Base-by-base conservation (phyloP, 2,888 invertebrate genomes). In the Napeogenes sylphis region DNA sequence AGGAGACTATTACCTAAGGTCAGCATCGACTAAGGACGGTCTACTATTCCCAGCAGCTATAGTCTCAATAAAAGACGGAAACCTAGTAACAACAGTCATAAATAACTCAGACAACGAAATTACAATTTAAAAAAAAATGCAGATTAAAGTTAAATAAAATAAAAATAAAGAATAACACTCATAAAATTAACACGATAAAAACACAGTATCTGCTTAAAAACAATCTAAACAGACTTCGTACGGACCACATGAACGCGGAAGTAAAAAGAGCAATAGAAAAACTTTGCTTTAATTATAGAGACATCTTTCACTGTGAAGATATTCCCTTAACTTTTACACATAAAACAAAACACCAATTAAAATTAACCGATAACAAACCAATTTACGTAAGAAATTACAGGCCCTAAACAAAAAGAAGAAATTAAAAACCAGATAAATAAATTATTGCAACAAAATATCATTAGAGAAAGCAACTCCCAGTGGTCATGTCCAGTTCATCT, bases 401-500 rank as follows among this genome's bases (percentile, higher is more conserved):
- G 56, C n/a, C 65, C 58, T 2, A 45, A 14, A 2, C 57, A 64
- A 60, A 55, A 33, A 2, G 45, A 64, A 30, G 70, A 71, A 63
- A 69, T 70, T 32, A 65, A 68, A 42, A 59, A 38, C 30, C 69
- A 70, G 58, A 64, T 71, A 10, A 62, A 70, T 21, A 68, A 72
- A 62, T 30, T 71, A n/a, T 63, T 71, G 53, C 4, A 67, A 5
- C 63, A 70, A 10, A 67, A 71, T 45, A 57, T 69, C 2, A 69
- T 71, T 13, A 58, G 59, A 55, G 59, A 62, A 55, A 55, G 38
- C 12, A 6, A 42, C 21, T 71, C 71, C 2, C 73, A 73, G 0
- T 74, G 71, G 73, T 67, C 62, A 30, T 62, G 70, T 0, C 75
- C 74, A 0, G 68, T 75, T n/a, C 72, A 70, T 61, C 33, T 75